Evolutionary conservation across 1,140 invertebrate species (phyloP).

Genomic region (Nebria ingens): DNA sequence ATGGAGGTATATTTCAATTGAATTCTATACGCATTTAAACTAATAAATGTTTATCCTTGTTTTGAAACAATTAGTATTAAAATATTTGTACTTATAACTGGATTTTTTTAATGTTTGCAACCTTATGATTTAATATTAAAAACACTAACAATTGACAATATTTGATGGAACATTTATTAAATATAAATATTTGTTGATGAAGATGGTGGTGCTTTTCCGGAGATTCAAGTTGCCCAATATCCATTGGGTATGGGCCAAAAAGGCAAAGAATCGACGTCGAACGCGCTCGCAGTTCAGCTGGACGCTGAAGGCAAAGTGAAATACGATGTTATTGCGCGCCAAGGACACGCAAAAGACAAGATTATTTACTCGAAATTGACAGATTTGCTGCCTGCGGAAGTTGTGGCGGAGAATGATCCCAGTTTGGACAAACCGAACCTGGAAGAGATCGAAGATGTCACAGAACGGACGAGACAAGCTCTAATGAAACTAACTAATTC

Average conservation of each 20-base stretch:
- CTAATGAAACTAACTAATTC: conserved; percentile 79
- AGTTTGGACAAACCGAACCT: conserved; percentile 73
- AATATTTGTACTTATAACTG: too few species aligned
- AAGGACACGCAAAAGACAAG: conserved; percentile 95
- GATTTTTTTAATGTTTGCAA: too few species aligned
- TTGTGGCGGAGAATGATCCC: conserved; percentile 84
- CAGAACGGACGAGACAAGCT: conserved; percentile 73
- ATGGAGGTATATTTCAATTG: conserved; percentile 44
- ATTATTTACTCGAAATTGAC: conserved; percentile 93
- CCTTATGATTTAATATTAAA: too few species aligned
- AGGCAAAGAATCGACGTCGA: conserved; percentile 65
- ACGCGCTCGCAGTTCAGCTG: conserved; percentile 87
- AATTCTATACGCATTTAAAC: neutral
- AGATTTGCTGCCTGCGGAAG: conserved; percentile 88
- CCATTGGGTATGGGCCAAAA: conserved; percentile 78
- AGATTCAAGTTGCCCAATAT: conserved; percentile 95
- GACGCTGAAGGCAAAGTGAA: conserved; percentile 93
- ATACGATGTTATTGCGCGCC: conserved; percentile 90
- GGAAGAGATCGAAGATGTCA: conserved; percentile 77
- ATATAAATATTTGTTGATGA: too few species aligned
- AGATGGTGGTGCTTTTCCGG: conserved; percentile 98
- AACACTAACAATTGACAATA: too few species aligned
- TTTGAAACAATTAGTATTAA: too few species aligned
- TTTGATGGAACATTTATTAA: too few species aligned
- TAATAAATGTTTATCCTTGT: too few species aligned